Percentiles rank a stretch among this genome's conserved stretches.
Conservation (phyloP, 1,140 invertebrate species). For the Saxidomus purpurata region DNA sequence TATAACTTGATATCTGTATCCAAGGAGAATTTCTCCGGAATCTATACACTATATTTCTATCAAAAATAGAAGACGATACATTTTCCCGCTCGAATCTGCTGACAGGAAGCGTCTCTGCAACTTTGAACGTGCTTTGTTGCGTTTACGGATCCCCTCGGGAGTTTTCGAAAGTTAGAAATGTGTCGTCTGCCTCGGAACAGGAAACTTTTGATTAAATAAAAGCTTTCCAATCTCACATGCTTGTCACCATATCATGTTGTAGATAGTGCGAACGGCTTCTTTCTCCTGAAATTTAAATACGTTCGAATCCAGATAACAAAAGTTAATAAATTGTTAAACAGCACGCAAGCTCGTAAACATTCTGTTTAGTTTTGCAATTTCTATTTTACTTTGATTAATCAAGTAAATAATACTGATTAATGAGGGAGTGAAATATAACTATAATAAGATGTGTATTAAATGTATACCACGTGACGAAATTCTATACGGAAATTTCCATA, state of each 20-base stretch:
- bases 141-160: conserved; percentile 24
- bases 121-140: conserved; percentile 40
- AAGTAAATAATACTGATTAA: neutral
- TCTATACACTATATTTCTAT: conserved; percentile 34
- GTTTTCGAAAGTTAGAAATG: conserved; percentile 44
- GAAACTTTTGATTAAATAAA: conserved; percentile 51
- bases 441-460: too few species aligned
- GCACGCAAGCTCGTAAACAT: neutral
- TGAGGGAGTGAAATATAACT: too few species aligned
- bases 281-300: conserved; percentile 16
- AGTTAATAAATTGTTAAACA: too few species aligned
- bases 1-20: conserved; percentile 29
- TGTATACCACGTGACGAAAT: too few species aligned
- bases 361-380: neutral
- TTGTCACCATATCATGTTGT: conserved; percentile 27
- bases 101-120: conserved; percentile 21
- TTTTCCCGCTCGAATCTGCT: neutral
- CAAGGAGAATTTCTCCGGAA: neutral
- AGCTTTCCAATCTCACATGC: conserved; percentile 29
- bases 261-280: neutral
- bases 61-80: conserved; percentile 19
- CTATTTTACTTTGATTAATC: neutral
- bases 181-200: conserved; percentile 41
- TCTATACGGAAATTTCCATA: too few species aligned
- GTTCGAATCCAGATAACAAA: neutral